Base-by-base conservation (phyloP, 2,797 vertebrate genomes). In the Schizopygopsis malacanthus region DNA sequence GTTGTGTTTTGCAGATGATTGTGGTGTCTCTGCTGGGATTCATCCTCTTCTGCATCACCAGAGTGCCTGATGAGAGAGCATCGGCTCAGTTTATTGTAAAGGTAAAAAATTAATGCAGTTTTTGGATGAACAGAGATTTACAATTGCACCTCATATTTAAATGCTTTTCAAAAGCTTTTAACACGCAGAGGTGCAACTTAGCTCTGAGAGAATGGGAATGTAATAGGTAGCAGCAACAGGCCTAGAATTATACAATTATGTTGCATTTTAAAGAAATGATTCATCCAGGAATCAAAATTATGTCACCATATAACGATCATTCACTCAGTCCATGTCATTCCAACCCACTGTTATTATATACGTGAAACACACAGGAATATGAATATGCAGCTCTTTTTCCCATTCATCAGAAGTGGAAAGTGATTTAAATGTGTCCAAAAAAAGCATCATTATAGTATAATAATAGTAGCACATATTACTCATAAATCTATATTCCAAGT, bases 21-120 rank as follows among this genome's bases (percentile, higher is more conserved):
- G 25, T 97, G 39, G 97, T 96, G 78, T 95, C 98, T 88, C 90
- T 98, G 63, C 89, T 98, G 88, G 98, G 98, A 25, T 94, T 99
- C 82, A 91, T 97, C 89, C 95, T 99, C 91, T 97, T 97, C 85
- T 98, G 96, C 47, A 87, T 97, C 91, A 97, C 95, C 0, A 98
- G 97, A 90, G 94, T 94, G 61, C 96, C 98, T 0, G 97, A 99
- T 1, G 98, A 99, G 92, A 97, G 93, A 91, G 96, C 96, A 0
- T 95, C 95, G 22, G 71, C 93, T 76, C 98, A 99, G 65, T 99
- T 99, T 91, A 91, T 95, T 61, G 93, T 94, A 90, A 99, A 99
- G 96, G 98, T 99, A 93, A 92, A 84, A 83, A 9, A 33, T 18
- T 16, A 59, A 56, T 4, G 61, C 18, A 16, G 22, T 18, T 41